These are phyloP conservation scores for Sciurus niger DNA, from an alignment of 2,113 vertebrate species.

Conservation along the genomic window DNA sequence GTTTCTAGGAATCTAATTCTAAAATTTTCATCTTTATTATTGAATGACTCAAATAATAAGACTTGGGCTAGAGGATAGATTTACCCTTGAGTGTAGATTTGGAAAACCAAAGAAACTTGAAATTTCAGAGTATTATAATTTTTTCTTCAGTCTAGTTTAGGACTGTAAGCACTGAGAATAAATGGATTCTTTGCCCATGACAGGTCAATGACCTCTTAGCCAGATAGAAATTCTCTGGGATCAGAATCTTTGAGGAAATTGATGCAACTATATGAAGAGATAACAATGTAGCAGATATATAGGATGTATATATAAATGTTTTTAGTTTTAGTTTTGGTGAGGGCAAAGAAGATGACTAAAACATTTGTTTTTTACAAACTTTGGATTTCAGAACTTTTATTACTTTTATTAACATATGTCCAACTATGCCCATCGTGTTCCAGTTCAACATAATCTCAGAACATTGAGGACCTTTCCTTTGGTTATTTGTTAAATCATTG, in stretches of 20 bases:
- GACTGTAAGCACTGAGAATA: background rate
- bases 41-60: background rate
- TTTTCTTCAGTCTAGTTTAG: background rate
- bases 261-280: accelerated
- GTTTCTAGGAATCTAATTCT: background rate
- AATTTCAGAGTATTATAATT: background rate
- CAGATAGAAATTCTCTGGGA: background rate
- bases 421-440: background rate
- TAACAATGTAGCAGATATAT: background rate
- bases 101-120: background rate
- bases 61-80: background rate
- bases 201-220: background rate
- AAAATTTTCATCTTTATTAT: conserved; percentile 5
- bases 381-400: background rate
- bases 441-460: background rate
- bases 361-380: too few species aligned
- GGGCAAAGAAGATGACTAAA: too few species aligned
- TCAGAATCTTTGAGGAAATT: background rate
- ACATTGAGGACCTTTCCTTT: background rate
- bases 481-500: conserved; percentile 3
- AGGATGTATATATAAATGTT: background rate
- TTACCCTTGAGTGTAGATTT: background rate
- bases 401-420: background rate
- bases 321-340: background rate
- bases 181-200: background rate